A percentile compares a stretch with the other conserved stretches of the same genome.
phyloP scores from a whole-genome alignment of 2,888 invertebrate genomes.

The Villa cingulata region DNA sequence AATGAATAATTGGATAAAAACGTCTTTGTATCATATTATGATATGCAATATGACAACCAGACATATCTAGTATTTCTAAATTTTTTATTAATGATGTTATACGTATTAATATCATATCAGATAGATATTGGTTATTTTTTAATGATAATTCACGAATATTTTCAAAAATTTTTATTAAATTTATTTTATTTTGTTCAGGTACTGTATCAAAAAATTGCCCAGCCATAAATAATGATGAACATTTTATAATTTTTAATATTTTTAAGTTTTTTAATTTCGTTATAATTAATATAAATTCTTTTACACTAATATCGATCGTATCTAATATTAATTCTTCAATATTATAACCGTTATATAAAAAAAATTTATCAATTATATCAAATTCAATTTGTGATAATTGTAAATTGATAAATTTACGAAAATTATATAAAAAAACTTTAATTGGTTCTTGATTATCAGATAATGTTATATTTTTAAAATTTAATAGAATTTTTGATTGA shows the following conservation, averaged over 20 bases:
- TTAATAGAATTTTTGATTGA: slow-evolving; percentile 23
- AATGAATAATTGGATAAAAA: slow-evolving; percentile 45
- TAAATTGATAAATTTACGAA: slow-evolving; percentile 25
- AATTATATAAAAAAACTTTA: slow-evolving; percentile 22
- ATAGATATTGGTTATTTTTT: slow-evolving; percentile 54
- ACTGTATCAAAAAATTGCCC: slow-evolving; percentile 51
- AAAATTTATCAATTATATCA: slow-evolving; percentile 37
- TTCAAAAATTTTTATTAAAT: not conserved
- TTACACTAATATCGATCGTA: slow-evolving; percentile 50
- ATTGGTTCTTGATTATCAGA: slow-evolving; percentile 28
- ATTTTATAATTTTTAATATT: slow-evolving; percentile 46
- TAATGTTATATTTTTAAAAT: slow-evolving; percentile 27
- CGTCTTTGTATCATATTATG: slow-evolving; percentile 52
- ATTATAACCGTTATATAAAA: slow-evolving; percentile 44
- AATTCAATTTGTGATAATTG: slow-evolving; percentile 28
- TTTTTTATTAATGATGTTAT: slow-evolving; percentile 46
- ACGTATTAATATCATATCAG: slow-evolving; percentile 58
- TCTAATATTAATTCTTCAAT: slow-evolving; percentile 43
- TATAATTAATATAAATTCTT: slow-evolving; percentile 45
- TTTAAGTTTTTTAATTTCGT: slow-evolving; percentile 44
- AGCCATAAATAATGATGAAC: slow-evolving; percentile 60
- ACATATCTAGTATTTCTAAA: slow-evolving; percentile 47
- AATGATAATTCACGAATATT: slow-evolving; percentile 45
- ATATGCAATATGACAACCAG: slow-evolving; percentile 56
- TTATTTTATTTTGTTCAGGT: slow-evolving; percentile 37